A percentile compares a stretch with the other conserved stretches of the same genome.
Evolutionary conservation across 2,797 vertebrate genomes (phyloP).

Genomic region (Todus mexicanus): DNA sequence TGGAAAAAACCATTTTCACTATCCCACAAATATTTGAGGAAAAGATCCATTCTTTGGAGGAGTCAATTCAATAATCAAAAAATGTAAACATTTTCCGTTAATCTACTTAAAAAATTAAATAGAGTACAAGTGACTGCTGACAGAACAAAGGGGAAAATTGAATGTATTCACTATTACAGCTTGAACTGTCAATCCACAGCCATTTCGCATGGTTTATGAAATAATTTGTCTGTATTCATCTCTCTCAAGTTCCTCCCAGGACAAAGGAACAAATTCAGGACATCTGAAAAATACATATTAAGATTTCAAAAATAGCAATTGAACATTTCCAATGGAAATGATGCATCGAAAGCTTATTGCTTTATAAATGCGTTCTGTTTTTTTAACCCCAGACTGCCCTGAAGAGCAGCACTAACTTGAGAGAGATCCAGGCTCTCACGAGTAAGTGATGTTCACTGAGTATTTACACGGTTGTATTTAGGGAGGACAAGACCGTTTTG

Average conservation of each 20-base stretch:
- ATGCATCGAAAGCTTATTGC: not conserved
- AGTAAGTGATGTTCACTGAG: not conserved
- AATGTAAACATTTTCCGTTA: conserved; percentile 19
- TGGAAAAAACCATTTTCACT: conserved; percentile 26
- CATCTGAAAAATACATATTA: conserved; percentile 22
- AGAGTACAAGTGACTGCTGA: conserved; percentile 50
- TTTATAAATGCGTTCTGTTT: not conserved
- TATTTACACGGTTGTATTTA: not conserved
- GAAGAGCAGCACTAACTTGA: not conserved
- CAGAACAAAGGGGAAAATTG: conserved; percentile 60
- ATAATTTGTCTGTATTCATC: conserved; percentile 40
- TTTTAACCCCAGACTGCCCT: not conserved
- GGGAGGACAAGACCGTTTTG: not conserved
- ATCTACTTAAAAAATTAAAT: conserved; percentile 56
- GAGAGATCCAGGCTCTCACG: not conserved
- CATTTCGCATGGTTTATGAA: conserved; percentile 42
- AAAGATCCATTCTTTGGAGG: conserved; percentile 42
- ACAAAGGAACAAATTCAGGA: conserved; percentile 51
- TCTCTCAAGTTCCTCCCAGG: conserved; percentile 35
- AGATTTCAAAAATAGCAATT: conserved; percentile 2
- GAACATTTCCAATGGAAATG: not conserved
- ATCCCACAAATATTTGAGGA: conserved; percentile 31
- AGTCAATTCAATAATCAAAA: conserved; percentile 38
- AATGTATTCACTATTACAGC: conserved; percentile 41
- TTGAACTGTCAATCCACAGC: conserved; percentile 57